Percentiles rank a stretch among this genome's conserved stretches.
Conservation (phyloP, 2,888 invertebrate genomes). For the Tupiocoris notatus region DNA sequence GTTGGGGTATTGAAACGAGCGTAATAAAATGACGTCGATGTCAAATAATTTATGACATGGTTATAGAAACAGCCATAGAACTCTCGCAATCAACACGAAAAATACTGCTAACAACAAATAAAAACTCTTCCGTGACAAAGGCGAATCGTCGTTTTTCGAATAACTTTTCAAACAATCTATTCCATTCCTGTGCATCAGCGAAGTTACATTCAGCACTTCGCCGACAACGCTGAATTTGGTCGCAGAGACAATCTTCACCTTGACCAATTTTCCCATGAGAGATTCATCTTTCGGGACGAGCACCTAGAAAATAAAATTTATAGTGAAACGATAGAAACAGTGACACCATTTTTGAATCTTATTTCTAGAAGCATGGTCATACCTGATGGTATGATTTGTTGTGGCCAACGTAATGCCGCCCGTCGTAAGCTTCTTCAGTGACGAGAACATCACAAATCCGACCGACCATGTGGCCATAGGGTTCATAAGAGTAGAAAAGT, state of each 20-base stretch:
- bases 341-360: background rate
- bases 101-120: too few species aligned
- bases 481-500: constrained; percentile 84
- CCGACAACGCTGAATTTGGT: constrained; percentile 79
- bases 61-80: too few species aligned
- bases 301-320: constrained; percentile 57
- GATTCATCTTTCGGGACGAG: constrained; percentile 74
- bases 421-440: constrained; percentile 90
- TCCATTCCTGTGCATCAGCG: constrained; percentile 13
- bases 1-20: too few species aligned
- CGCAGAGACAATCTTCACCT: constrained; percentile 68
- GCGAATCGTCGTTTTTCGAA: too few species aligned
- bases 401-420: constrained; percentile 86
- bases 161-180: too few species aligned
- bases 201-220: constrained; percentile 57
- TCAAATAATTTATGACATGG: too few species aligned
- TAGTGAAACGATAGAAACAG: background rate
- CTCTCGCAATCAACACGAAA: too few species aligned
- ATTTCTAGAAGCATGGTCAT: constrained; percentile 21
- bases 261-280: constrained; percentile 78
- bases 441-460: constrained; percentile 76
- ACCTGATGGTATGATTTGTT: constrained; percentile 93
- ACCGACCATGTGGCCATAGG: constrained; percentile 71
- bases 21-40: too few species aligned
- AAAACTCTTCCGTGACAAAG: too few species aligned